Conservation (phyloP, 64 coral and sea anemone genomes). For the Actinia equina region DNA sequence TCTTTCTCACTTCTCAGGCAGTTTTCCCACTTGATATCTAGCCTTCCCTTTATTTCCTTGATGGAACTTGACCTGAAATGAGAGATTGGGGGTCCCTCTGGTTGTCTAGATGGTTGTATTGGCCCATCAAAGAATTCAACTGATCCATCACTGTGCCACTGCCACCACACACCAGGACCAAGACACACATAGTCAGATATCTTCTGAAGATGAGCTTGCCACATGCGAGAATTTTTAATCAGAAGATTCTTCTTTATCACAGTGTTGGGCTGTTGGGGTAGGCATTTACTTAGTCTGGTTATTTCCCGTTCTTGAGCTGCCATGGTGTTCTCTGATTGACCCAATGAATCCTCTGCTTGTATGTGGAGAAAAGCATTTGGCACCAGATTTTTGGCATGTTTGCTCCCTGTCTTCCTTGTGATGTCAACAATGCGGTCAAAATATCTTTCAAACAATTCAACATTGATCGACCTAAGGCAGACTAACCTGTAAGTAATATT, state of each 20-base stretch:
- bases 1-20: background rate
- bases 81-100: conserved; percentile 38
- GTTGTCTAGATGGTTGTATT: background rate
- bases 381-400: background rate
- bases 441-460: conserved; percentile 54
- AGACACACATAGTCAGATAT: conserved; percentile 55
- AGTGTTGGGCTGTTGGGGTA: conserved; percentile 48
- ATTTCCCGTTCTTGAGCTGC: conserved; percentile 41
- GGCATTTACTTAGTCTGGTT: conserved; percentile 28
- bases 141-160: conserved; percentile 1
- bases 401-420: conserved; percentile 48
- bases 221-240: conserved; percentile 26
- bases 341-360: conserved; percentile 35
- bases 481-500: conserved; percentile 18
- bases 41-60: conserved; percentile 10
- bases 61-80: conserved; percentile 54
- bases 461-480: conserved; percentile 31
- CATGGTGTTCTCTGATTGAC: background rate
- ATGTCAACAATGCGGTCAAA: conserved; percentile 55
- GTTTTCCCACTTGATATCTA: conserved; percentile 31
- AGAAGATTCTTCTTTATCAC: conserved; percentile 23
- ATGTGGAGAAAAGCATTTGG: conserved; percentile 55
- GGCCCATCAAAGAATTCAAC: conserved; percentile 42
- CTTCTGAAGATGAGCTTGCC: conserved; percentile 50
- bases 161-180: conserved; percentile 55